Base-by-base conservation (phyloP, 2,888 invertebrate species). In the Bursaphelenchus okinawaensis region DNA sequence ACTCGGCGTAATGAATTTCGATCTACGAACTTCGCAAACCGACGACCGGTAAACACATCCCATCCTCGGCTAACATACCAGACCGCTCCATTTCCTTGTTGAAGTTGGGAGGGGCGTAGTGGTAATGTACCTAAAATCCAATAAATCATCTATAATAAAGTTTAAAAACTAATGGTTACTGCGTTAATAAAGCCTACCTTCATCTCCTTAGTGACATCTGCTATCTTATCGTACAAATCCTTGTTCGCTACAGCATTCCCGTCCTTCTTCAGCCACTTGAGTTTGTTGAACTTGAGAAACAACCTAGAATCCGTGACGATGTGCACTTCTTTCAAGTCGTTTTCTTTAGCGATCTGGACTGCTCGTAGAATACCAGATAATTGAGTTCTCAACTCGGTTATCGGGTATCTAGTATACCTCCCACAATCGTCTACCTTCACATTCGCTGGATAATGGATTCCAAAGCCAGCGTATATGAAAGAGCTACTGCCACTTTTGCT, bases 311-410 rank as follows among this genome's bases (percentile, higher is more conserved):
- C 66, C 22, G 66, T 67, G 6, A 67, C 69, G 9, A 69, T 55
- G 28, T 51, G 26, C 20, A 69, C 23, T n/a, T 55, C 26, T 0
- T 28, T 8, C 6, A 70, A 26, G 3, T 19, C 56, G 8, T 60
- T 19, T 16, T 56, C 63, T 4, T 55, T 60, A 16, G 65, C 61
- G 54, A 64, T 59, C 62, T 71, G 65, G 20, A 76, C 56, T 9
- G 76, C 76, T 31, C 63, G 65, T 31, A 71, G 63, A 28, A 77
- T 71, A 8, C 71, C 71, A 3, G 67, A 66, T 9, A 77, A 63
- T 58, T 75, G 68, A 1, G 75, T 71, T 26, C 77, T 55, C 40
- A 73, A 75, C 19, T 57, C 31, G 4, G 76, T 73, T 3, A 72
- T 52, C 20, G 76, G 76, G 24, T 68, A 68, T 7, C 71, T 62